phyloP scores from a whole-genome alignment of 1,140 invertebrate species.

The Druon quercuslanigerum region DNA sequence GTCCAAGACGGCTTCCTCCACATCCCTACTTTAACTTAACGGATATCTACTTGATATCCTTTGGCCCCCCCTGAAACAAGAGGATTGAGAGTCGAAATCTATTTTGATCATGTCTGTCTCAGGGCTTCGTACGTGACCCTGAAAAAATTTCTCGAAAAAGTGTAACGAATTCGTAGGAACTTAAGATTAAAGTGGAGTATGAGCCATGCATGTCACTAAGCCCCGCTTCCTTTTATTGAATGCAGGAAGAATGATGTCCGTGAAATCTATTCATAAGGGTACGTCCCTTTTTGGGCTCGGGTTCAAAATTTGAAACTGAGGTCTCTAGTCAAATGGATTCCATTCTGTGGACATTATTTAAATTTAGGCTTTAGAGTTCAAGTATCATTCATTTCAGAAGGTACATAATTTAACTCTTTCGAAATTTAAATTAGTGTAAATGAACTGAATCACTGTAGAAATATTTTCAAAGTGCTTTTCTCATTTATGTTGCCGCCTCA shows the following conservation, averaged over 20 bases:
- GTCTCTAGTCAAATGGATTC: not conserved
- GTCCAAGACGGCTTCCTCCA: not conserved
- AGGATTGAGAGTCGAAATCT: conserved; percentile 9
- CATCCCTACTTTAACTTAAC: conserved; percentile 8
- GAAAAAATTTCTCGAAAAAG: conserved; percentile 25
- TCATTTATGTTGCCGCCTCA: too few species aligned
- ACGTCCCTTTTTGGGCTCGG: not conserved
- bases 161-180: conserved; percentile 24
- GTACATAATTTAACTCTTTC: not conserved
- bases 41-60: not conserved
- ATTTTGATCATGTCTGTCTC: conserved; percentile 18
- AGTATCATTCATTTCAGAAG: too few species aligned
- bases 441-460: not conserved
- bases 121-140: conserved; percentile 1
- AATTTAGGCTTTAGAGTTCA: not conserved
- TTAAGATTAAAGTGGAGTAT: conserved; percentile 14
- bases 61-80: not conserved
- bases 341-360: not conserved
- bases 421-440: not conserved
- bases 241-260: conserved; percentile 2
- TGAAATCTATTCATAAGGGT: conserved; percentile 28
- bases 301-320: not conserved
- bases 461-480: too few species aligned
- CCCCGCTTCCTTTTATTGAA: not conserved
- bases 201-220: conserved; percentile 20